Percentiles rank a stretch among this genome's conserved stretches.
Conservation (phyloP, 1,140 invertebrate genomes). For the Pachyrhynchus sulphureomaculatus region DNA sequence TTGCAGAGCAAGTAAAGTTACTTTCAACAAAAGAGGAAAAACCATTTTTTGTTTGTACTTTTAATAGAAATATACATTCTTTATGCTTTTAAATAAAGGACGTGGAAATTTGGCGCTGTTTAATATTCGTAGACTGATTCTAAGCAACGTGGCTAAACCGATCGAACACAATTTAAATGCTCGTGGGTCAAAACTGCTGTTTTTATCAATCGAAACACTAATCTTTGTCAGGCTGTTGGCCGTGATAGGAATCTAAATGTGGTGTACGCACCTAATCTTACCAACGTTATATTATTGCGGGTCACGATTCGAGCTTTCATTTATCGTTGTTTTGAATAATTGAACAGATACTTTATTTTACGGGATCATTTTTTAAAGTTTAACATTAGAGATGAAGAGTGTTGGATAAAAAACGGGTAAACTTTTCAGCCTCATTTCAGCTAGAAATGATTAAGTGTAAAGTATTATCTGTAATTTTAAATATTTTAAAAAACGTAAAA, state of each 20-base stretch:
- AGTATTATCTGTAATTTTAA: too few relatives aligned
- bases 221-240: constrained; percentile 9
- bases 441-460: too few relatives aligned
- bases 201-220: constrained; percentile 19
- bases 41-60: too few relatives aligned
- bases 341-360: not conserved
- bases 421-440: too few relatives aligned
- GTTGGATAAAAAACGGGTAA: too few relatives aligned
- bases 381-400: too few relatives aligned
- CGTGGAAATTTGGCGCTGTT: not conserved
- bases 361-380: too few relatives aligned
- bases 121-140: not conserved
- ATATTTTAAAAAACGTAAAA: too few relatives aligned
- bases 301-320: constrained; percentile 8
- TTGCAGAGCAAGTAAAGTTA: too few relatives aligned
- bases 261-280: constrained; percentile 11
- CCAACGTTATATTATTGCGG: not conserved
- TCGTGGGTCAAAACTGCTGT: constrained; percentile 11
- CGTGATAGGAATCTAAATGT: constrained; percentile 21
- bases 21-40: too few relatives aligned
- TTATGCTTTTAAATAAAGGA: too few relatives aligned
- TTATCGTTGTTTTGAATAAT: not conserved
- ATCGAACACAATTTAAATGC: constrained; percentile 23
- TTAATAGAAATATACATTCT: too few relatives aligned
- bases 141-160: constrained; percentile 1